Percentiles rank a stretch among this genome's conserved stretches.
Evolutionary conservation across 2,888 invertebrate species (phyloP).

Genomic region (Cephus nigrinus): DNA sequence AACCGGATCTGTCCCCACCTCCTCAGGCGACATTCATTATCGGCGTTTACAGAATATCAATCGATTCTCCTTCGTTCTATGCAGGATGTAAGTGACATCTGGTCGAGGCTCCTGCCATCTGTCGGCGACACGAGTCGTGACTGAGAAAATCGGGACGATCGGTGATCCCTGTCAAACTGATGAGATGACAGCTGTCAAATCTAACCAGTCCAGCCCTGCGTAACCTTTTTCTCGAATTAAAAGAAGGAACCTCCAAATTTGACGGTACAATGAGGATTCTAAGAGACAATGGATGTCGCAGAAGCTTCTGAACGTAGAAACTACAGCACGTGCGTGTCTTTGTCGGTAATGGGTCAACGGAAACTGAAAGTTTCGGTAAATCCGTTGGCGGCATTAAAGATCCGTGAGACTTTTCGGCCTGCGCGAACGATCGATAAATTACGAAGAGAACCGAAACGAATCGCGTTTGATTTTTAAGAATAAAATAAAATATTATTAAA

Average conservation of each 20-base stretch:
- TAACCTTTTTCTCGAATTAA: neutral
- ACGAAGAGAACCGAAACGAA: neutral
- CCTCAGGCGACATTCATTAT: neutral
- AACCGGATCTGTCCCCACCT: neutral
- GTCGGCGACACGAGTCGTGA: neutral
- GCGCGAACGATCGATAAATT: neutral
- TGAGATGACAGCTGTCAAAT: neutral
- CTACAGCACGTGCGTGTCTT: constrained; percentile 21
- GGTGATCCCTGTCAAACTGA: neutral
- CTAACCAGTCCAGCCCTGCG: neutral
- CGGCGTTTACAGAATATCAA: neutral
- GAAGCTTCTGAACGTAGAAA: constrained; percentile 22
- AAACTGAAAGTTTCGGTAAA: constrained; percentile 31
- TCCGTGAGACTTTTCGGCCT: no score
- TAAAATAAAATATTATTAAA: constrained; percentile 10
- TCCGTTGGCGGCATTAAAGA: neutral
- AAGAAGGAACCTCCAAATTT: neutral
- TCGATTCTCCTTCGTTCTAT: neutral
- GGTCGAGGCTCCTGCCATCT: neutral
- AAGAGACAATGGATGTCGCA: constrained; percentile 30
- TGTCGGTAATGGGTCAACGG: constrained; percentile 35
- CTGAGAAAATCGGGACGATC: neutral
- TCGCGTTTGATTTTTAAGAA: neutral
- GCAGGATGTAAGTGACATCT: neutral
- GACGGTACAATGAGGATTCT: neutral